A percentile compares a stretch with the other conserved stretches of the same genome.
These are phyloP conservation scores for Chelonus formosanus DNA, from an alignment of 2,888 invertebrate species.

Conservation along the genomic window DNA sequence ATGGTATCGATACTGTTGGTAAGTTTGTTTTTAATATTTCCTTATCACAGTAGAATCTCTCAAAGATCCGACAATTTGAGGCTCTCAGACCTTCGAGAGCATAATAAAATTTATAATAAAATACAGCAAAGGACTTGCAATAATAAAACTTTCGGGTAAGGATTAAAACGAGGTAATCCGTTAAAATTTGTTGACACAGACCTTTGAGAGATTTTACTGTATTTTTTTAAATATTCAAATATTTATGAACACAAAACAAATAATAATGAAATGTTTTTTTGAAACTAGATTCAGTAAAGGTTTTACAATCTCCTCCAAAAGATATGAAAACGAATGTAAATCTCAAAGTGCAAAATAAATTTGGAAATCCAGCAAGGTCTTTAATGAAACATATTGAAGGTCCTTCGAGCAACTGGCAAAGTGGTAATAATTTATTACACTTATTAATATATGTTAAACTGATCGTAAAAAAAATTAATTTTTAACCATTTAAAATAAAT, in stretches of 20 bases:
- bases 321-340: constrained; percentile 61
- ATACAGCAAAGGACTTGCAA: no score
- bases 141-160: no score
- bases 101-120: no score
- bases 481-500: constrained; percentile 1
- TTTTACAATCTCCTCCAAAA: constrained; percentile 58
- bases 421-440: constrained; percentile 38
- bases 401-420: constrained; percentile 57
- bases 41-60: no score
- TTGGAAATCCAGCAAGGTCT: constrained; percentile 55
- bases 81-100: no score
- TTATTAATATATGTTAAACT: constrained; percentile 27
- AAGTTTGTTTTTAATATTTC: constrained; percentile 26
- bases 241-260: background rate
- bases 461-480: background rate
- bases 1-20: constrained; percentile 61
- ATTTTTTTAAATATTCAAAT: background rate
- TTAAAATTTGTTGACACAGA: background rate
- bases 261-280: background rate
- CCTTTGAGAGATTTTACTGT: background rate
- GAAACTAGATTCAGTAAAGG: constrained; percentile 49
- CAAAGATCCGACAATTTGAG: no score
- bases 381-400: constrained; percentile 54
- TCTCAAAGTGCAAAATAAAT: constrained; percentile 57
- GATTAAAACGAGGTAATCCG: no score